phyloP scores from a whole-genome alignment of 2,113 vertebrate species.

The Anser brachyrhynchus region DNA sequence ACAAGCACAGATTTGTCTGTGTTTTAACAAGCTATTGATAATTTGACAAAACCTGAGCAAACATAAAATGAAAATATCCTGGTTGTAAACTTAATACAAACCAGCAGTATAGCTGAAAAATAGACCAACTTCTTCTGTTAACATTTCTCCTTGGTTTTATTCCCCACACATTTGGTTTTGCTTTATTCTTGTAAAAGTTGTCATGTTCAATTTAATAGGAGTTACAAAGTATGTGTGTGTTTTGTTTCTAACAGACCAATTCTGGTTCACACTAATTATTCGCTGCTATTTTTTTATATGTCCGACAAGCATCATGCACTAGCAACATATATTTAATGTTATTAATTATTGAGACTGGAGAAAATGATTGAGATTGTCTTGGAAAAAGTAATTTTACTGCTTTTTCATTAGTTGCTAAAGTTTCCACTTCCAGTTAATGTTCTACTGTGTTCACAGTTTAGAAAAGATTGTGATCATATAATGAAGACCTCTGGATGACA shows the following conservation, averaged over 20 bases:
- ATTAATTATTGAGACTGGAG: neutral
- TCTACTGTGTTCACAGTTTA: neutral
- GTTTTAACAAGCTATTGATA: neutral
- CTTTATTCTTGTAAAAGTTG: neutral
- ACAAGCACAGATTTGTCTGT: neutral
- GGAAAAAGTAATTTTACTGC: neutral
- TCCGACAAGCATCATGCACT: accelerated
- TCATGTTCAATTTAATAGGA: neutral
- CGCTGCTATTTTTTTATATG: neutral
- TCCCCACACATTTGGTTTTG: neutral
- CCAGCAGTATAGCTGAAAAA: neutral
- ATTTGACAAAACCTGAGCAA: conserved; percentile 10
- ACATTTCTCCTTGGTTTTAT: neutral
- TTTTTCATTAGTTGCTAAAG: neutral
- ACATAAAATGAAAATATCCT: neutral
- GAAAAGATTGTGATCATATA: neutral
- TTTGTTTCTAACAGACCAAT: neutral
- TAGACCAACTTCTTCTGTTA: neutral
- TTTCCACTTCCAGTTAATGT: neutral
- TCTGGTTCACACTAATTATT: neutral
- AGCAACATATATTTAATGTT: neutral
- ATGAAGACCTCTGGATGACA: neutral
- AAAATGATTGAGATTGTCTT: neutral
- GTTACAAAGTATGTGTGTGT: neutral
- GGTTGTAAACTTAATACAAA: conserved; percentile 8